Percentiles rank a stretch among this genome's conserved stretches.
These are phyloP conservation scores for Leptarthrus brevirostris DNA, from an alignment of 2,888 invertebrate genomes.

Conservation along the genomic window DNA sequence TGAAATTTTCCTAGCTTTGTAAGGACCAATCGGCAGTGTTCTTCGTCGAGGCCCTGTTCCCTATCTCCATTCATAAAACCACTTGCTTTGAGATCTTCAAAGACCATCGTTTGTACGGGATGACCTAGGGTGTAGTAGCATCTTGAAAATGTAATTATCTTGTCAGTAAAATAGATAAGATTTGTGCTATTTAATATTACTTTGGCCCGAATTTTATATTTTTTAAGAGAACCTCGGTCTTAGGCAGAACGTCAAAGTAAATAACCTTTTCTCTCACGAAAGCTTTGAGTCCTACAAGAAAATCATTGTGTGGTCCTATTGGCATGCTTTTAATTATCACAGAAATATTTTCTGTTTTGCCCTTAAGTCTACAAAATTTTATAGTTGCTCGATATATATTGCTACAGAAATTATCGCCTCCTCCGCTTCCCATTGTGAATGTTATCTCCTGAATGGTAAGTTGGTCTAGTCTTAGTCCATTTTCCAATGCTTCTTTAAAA, in stretches of 20 bases:
- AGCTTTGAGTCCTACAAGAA: conserved; percentile 67
- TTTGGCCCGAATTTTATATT: conserved; percentile 63
- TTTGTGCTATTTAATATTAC: conserved; percentile 54
- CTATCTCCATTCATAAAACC: conserved; percentile 69
- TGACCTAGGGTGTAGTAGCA: conserved; percentile 62
- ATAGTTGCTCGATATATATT: conserved; percentile 64
- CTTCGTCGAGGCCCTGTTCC: conserved; percentile 69
- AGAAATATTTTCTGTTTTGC: conserved; percentile 61
- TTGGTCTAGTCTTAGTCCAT: conserved; percentile 57
- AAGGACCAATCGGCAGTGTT: conserved; percentile 68
- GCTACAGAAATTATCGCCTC: conserved; percentile 65
- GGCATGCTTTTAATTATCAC: conserved; percentile 64
- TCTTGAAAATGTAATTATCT: conserved; percentile 55
- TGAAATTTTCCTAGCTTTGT: conserved; percentile 70
- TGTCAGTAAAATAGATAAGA: background rate
- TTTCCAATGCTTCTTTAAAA: conserved; percentile 62
- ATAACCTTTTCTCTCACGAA: conserved; percentile 68
- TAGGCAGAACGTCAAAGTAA: conserved; percentile 66
- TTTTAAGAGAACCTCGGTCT: conserved; percentile 65
- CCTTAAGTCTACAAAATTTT: conserved; percentile 61
- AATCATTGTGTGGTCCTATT: conserved; percentile 64
- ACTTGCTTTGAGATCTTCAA: conserved; percentile 66
- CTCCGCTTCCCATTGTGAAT: conserved; percentile 61
- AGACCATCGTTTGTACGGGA: conserved; percentile 64
- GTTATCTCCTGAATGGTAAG: conserved; percentile 61